Percentiles rank a stretch among this genome's conserved stretches.
phyloP scores from a whole-genome alignment of 1,140 invertebrate genomes.

The Zaprionus vittiger region DNA sequence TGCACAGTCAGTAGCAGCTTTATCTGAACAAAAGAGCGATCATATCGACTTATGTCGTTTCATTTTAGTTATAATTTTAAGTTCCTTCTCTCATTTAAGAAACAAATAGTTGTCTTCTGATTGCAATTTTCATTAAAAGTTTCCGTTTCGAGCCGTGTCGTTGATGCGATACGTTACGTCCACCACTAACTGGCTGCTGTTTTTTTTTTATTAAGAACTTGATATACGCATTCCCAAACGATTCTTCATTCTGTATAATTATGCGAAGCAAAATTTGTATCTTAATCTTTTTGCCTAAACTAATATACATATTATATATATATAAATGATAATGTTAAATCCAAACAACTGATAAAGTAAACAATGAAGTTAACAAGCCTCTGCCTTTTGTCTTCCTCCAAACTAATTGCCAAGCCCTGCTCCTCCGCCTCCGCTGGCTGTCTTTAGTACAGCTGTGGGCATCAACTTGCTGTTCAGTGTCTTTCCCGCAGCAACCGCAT shows the following conservation, averaged over 20 bases:
- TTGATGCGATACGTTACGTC: background rate
- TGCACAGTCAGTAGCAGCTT: constrained; percentile 37
- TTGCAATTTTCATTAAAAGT: background rate
- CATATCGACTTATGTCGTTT: background rate
- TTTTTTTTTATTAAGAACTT: background rate
- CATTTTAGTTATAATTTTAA: background rate
- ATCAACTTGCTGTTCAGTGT: constrained; percentile 57
- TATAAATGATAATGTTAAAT: constrained; percentile 37
- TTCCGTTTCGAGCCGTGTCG: background rate
- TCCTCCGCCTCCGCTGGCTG: constrained; percentile 38
- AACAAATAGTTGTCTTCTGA: background rate
- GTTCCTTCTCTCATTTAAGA: background rate
- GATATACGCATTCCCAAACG: constrained; percentile 4
- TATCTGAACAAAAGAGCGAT: background rate
- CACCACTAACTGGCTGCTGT: background rate
- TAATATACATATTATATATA: constrained; percentile 33
- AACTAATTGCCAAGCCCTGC: constrained; percentile 57
- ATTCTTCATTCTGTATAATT: constrained; percentile 9
- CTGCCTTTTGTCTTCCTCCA: constrained; percentile 39
- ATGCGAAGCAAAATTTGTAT: constrained; percentile 32
- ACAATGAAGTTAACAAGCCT: constrained; percentile 64
- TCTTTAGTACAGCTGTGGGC: constrained; percentile 62
- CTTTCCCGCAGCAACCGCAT: constrained; percentile 41
- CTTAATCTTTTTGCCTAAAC: constrained; percentile 52
- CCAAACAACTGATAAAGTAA: constrained; percentile 45